Base-by-base conservation (phyloP, 1,140 invertebrate genomes). In the Aphelinus certus region DNA sequence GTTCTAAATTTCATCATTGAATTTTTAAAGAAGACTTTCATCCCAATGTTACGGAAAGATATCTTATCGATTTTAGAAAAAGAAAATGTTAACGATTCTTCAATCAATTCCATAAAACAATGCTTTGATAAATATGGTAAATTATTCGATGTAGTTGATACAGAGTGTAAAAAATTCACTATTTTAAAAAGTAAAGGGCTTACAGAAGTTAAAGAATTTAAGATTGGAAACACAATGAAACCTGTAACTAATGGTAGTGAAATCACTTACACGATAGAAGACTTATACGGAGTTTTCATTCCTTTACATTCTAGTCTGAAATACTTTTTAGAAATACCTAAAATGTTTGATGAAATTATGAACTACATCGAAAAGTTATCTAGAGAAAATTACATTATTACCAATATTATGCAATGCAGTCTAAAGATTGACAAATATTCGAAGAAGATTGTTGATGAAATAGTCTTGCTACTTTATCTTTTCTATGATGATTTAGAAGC, bases 101-200 rank as follows among this genome's bases (percentile, higher is more conserved):
- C 26, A 26, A 26, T 26, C 26, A 26, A 26, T 26, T 26, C 26
- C 26, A 26, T 26, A 26, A 26, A 26, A 26, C 26, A 26, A 26
- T 26, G 26, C 26, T 26, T 26, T 26, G 26, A 26, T 26, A 61
- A 69, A 64, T 61, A 75, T 64, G 47, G 51, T 26, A 26, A 61
- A 53, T 9, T 75, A 47, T 69, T 75, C 49, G 42, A 75, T 62
- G 58, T 26, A 9, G 58, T 76, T 9, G 42, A 47, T 56, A 71
- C 74, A 56, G 74, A 76, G 47, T 26, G 10, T 42, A 76, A 60
- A 48, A 55, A 61, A 57, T 76, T 76, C 70, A n/a, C 51, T 6
- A 43, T 71, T 10, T 66, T 71, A 46, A 58, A 57, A 76, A 57
- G 69, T 26, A 71, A 66, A 58, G 68, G 74, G n/a, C 26, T 71